Conservation (phyloP, 2,113 vertebrate species). For the Poeciliopsis prolifica region DNA sequence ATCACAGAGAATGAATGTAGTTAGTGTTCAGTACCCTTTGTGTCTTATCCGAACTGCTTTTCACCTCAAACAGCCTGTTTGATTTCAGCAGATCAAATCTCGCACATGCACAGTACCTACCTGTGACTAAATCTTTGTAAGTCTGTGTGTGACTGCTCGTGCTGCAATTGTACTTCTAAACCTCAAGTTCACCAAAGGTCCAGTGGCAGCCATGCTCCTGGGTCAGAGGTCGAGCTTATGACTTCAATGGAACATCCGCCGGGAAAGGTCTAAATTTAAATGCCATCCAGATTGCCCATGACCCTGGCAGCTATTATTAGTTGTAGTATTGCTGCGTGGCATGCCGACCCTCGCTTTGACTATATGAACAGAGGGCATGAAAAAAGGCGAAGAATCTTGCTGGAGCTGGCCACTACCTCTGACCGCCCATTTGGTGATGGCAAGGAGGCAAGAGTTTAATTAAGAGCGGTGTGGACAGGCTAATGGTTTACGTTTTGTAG, state of each 20-base stretch:
- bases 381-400: slow-evolving; percentile 67
- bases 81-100: background rate
- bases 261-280: slow-evolving; percentile 75
- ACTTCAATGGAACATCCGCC: slow-evolving; percentile 70
- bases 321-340: slow-evolving; percentile 66
- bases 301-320: slow-evolving; percentile 76
- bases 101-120: background rate
- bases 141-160: background rate
- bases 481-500: slow-evolving; percentile 46
- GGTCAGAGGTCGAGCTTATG: slow-evolving; percentile 74
- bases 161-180: slow-evolving; percentile 6
- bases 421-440: slow-evolving; percentile 46
- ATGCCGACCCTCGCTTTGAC: slow-evolving; percentile 50
- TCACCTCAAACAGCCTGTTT: slow-evolving; percentile 8
- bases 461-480: slow-evolving; percentile 23
- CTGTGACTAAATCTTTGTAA: background rate
- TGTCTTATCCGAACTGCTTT: background rate
- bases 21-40: background rate
- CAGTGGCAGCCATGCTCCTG: slow-evolving; percentile 52
- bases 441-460: slow-evolving; percentile 51
- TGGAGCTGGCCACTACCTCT: slow-evolving; percentile 55
- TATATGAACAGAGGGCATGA: slow-evolving; percentile 65
- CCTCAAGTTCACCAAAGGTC: slow-evolving; percentile 24
- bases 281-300: slow-evolving; percentile 60
- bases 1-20: slow-evolving; percentile 3